A percentile compares a stretch with the other conserved stretches of the same genome.
Evolutionary conservation across 2,888 invertebrate genomes (phyloP).

Genomic region (Napeogenes inachia): DNA sequence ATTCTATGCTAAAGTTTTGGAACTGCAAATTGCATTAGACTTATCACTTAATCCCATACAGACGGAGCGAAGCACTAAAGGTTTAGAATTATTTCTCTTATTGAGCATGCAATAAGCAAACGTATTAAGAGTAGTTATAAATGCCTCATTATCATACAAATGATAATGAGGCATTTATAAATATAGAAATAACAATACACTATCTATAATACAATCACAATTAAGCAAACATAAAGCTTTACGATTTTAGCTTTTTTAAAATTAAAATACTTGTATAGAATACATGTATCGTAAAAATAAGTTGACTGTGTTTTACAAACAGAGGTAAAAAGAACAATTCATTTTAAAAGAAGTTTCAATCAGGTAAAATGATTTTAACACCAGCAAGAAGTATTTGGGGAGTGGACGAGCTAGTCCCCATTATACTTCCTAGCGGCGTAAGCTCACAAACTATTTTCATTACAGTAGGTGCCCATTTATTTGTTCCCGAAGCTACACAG

Average conservation of each 20-base stretch:
- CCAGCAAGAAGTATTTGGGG: conserved; percentile 24
- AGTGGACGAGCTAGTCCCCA: conserved; percentile 29
- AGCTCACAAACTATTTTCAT: conserved; percentile 49
- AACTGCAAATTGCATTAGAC: conserved; percentile 2
- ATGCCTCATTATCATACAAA: too few relatives aligned
- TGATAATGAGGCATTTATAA: too few relatives aligned
- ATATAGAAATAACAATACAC: too few relatives aligned
- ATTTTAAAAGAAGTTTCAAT: background rate
- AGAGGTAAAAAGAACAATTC: background rate
- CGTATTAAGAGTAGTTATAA: too few relatives aligned
- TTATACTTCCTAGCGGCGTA: conserved; percentile 23
- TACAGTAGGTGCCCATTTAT: conserved; percentile 43
- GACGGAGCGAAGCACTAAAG: background rate
- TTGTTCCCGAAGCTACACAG: conserved; percentile 34
- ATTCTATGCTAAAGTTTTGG: conserved; percentile 1
- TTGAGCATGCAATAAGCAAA: too few relatives aligned
- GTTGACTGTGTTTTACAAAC: too few relatives aligned
- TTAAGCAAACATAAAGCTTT: too few relatives aligned
- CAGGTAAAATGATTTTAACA: background rate
- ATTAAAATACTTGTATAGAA: too few relatives aligned
- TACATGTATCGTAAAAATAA: background rate
- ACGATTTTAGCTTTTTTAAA: too few relatives aligned
- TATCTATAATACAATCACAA: too few relatives aligned
- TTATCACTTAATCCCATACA: background rate
- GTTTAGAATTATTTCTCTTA: too few relatives aligned